These are phyloP conservation scores for Lagria hirta DNA, from an alignment of 2,888 invertebrate genomes.

Conservation along the genomic window DNA sequence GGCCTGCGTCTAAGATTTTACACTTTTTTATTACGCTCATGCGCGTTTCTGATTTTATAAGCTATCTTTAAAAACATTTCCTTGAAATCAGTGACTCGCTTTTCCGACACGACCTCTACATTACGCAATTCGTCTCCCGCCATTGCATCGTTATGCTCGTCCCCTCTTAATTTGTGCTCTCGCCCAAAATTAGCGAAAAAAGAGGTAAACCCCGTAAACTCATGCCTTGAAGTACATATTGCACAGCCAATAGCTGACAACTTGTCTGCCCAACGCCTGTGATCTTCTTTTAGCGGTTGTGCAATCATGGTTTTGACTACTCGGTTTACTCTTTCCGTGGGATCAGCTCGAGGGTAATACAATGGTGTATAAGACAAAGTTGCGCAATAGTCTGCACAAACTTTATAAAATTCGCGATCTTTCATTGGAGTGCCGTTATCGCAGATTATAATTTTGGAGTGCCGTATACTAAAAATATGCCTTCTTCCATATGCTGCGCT, in stretches of 20 bases:
- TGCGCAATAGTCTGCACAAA: background rate
- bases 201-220: conserved; percentile 14
- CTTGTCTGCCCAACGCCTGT: background rate
- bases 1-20: background rate
- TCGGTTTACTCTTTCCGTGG: background rate
- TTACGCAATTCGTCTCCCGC: background rate
- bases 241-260: background rate
- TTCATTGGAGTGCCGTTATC: background rate
- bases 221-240: conserved; percentile 15
- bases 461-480: background rate
- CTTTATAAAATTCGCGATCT: background rate
- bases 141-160: background rate
- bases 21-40: background rate
- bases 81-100: background rate
- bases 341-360: background rate
- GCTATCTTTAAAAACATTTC: background rate
- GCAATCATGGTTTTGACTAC: too few relatives aligned
- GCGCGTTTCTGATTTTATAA: background rate
- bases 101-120: background rate
- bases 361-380: too few relatives aligned
- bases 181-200: conserved; percentile 15
- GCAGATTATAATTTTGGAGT: background rate
- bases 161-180: background rate
- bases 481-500: background rate
- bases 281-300: too few relatives aligned